A percentile compares a stretch with the other conserved stretches of the same genome.
Evolutionary conservation across 2,797 vertebrate genomes (phyloP).

Genomic region (Apogon hyalosoma): DNA sequence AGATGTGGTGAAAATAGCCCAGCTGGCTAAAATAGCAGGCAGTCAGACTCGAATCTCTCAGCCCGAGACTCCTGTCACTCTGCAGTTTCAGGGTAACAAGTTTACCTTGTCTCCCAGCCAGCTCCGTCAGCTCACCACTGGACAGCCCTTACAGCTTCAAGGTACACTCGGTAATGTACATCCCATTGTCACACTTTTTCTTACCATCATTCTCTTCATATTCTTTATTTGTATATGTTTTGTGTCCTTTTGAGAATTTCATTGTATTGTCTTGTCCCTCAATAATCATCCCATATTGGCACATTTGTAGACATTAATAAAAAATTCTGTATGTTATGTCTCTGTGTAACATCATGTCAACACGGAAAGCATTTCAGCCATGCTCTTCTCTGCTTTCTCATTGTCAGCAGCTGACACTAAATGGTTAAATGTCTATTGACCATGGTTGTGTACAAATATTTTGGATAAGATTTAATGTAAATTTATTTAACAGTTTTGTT

Average conservation of each 20-base stretch:
- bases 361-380: not conserved
- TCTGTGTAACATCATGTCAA: not conserved
- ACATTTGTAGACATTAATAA: not conserved
- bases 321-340: not conserved
- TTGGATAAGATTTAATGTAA: not conserved
- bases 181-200: constrained; percentile 47
- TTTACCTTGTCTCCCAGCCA: constrained; percentile 97
- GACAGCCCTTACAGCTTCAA: constrained; percentile 97
- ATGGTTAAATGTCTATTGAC: not conserved
- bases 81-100: constrained; percentile 99
- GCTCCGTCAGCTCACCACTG: constrained; percentile 96
- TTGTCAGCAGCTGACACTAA: not conserved
- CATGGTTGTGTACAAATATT: not conserved
- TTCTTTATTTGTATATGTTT: not conserved
- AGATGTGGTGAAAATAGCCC: constrained; percentile 92
- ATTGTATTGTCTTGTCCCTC: not conserved
- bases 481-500: not conserved
- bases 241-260: not conserved
- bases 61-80: constrained; percentile 94
- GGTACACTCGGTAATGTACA: constrained; percentile 87
- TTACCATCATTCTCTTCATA: constrained; percentile 10
- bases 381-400: not conserved
- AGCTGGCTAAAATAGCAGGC: constrained; percentile 89
- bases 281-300: not conserved
- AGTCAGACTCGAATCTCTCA: constrained; percentile 89